phyloP scores from a whole-genome alignment of 2,888 invertebrate genomes.

The Tridacna gigas region DNA sequence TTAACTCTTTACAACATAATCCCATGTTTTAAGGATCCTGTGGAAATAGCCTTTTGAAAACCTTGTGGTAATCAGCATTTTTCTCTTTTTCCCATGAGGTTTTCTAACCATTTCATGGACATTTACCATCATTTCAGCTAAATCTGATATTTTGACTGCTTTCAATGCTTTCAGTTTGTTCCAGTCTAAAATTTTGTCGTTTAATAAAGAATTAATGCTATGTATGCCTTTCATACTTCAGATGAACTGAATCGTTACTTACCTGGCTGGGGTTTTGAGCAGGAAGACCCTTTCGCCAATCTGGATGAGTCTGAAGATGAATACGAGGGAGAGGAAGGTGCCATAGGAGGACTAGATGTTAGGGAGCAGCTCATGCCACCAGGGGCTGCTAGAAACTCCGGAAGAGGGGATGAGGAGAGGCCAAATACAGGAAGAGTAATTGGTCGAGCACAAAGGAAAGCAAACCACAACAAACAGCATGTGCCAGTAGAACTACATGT shows the following conservation, averaged over 20 bases:
- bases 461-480: constrained; percentile 38
- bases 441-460: constrained; percentile 55
- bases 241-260: constrained; percentile 51
- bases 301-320: constrained; percentile 39
- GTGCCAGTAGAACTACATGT: constrained; percentile 67
- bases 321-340: constrained; percentile 35
- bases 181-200: not conserved
- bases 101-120: too few relatives aligned
- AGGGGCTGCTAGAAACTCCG: constrained; percentile 16
- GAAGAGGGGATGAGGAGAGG: not conserved
- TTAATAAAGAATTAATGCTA: not conserved
- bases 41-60: too few relatives aligned
- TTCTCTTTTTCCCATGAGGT: too few relatives aligned
- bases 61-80: too few relatives aligned
- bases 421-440: constrained; percentile 34
- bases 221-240: constrained; percentile 25
- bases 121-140: too few relatives aligned
- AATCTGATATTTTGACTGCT: not conserved
- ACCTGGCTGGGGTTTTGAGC: constrained; percentile 64
- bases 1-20: too few relatives aligned
- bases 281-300: constrained; percentile 51
- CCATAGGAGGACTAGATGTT: constrained; percentile 51
- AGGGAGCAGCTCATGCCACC: constrained; percentile 42
- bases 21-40: too few relatives aligned
- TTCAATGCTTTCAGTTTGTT: not conserved